Evolutionary conservation across 2,797 vertebrate genomes (phyloP).

Genomic region (Scyliorhinus canicula): DNA sequence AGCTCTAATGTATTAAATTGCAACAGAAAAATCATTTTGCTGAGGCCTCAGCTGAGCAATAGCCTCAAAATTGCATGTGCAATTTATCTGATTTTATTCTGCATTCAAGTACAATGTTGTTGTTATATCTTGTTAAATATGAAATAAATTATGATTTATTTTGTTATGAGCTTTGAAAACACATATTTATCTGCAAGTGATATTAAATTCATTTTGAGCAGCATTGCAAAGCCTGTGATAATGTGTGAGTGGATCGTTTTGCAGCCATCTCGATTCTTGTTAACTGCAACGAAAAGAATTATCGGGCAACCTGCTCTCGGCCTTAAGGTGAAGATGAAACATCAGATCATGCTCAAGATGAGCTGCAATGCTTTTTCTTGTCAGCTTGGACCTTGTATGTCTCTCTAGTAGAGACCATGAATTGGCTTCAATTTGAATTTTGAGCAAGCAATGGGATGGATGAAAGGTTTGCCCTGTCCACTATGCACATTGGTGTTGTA

Average conservation of each 20-base stretch:
- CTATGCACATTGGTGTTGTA: no score
- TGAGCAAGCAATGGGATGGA: no score
- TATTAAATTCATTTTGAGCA: neutral
- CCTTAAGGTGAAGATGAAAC: no score
- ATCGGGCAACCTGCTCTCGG: neutral
- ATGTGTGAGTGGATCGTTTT: neutral
- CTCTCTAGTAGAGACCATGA: no score
- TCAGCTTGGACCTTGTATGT: no score
- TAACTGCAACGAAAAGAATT: neutral
- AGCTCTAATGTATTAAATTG: conserved; percentile 3
- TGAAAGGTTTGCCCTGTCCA: no score
- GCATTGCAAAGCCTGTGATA: neutral
- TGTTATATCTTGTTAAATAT: conserved; percentile 19
- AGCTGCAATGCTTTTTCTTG: no score
- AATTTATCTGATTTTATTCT: conserved; percentile 12
- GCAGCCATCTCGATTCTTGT: neutral
- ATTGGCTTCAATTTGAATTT: no score
- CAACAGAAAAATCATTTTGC: conserved; percentile 1
- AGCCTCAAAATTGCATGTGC: neutral
- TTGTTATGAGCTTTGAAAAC: neutral
- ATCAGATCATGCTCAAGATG: no score
- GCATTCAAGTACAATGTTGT: neutral
- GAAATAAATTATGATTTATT: conserved; percentile 21
- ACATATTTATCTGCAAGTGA: neutral
- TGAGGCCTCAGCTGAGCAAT: neutral